phyloP scores from a whole-genome alignment of 2,797 vertebrate genomes.

The Ceyx erithaca region DNA sequence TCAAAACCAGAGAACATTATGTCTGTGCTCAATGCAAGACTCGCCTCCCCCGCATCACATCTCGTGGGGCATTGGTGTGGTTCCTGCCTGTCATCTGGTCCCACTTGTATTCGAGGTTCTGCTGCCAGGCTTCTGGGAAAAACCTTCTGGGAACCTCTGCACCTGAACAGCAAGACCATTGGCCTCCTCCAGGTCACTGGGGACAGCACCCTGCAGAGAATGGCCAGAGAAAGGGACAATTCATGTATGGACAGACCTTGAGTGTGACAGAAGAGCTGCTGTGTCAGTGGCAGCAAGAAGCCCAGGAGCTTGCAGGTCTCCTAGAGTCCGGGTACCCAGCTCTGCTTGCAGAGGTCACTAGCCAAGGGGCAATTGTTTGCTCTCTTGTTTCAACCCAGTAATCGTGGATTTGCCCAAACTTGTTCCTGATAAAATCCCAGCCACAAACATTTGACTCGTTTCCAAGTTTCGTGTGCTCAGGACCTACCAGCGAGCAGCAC shows the following conservation, averaged over 20 bases:
- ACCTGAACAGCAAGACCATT: background rate
- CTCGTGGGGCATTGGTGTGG: fast-evolving
- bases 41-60: background rate
- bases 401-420: background rate
- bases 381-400: background rate
- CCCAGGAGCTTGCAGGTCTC: background rate
- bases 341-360: background rate
- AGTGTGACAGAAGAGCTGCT: background rate
- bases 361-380: background rate
- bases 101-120: background rate
- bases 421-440: slow-evolving; percentile 3
- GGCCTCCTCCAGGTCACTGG: background rate
- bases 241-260: background rate
- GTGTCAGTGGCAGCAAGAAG: background rate
- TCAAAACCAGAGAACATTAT: background rate
- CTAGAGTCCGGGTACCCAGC: background rate
- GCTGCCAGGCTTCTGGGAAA: background rate
- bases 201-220: background rate
- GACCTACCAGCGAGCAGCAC: background rate
- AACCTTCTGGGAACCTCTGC: background rate
- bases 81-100: background rate
- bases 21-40: fast-evolving
- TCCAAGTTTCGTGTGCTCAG: background rate
- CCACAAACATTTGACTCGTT: background rate
- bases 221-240: background rate